Evolutionary conservation across 2,888 invertebrate species (phyloP), one percentile per base, ranked within the genome.

Genomic region (Phalera bucephala): DNA sequence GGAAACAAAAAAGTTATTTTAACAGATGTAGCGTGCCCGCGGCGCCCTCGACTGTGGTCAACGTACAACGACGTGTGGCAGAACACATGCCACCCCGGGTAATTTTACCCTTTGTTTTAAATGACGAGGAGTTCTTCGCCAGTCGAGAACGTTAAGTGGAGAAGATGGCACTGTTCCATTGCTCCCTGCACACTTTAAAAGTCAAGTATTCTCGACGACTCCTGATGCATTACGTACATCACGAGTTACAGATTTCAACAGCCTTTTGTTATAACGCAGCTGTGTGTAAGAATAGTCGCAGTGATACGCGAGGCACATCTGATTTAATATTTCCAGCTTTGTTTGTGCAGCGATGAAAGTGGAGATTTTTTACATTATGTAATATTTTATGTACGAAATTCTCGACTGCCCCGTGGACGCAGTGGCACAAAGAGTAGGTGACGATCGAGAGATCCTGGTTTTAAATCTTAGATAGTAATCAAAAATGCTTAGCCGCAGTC

Each of bases 71-170:
- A 63, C 67, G 69, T 69, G 66, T 47, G 64, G 59, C 54, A 54
- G 40, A 35, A 14, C 10, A 10, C 8, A 33, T 40, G 53, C 74
- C 52, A 68, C 79, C 79, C 52, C 71, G 58, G 72, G 79, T 79
- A 74, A 78, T 83, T 81, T 80, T 67, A 73, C 62, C 81, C 76
- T 82, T 85, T 86, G 85, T 87, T 80, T 77, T 74, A 80, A 84
- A 82, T 80, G 75, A 80, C 73, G 72, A 76, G 72, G 62, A 74
- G 76, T 74, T 73, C 77, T 75, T 73, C 65, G 52, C 61, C 60
- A 60, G 59, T 67, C 46, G 57, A 73, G 71, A 64, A 71, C 61
- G 53, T 55, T 74, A 77, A 80, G 78, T 76, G 76, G 71, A 67
- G 65, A 75, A 80, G 80, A 83, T 79, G 81, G 73, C 80, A 78